Base-by-base conservation (phyloP, 2,797 vertebrate genomes). In the Varecia variegata region DNA sequence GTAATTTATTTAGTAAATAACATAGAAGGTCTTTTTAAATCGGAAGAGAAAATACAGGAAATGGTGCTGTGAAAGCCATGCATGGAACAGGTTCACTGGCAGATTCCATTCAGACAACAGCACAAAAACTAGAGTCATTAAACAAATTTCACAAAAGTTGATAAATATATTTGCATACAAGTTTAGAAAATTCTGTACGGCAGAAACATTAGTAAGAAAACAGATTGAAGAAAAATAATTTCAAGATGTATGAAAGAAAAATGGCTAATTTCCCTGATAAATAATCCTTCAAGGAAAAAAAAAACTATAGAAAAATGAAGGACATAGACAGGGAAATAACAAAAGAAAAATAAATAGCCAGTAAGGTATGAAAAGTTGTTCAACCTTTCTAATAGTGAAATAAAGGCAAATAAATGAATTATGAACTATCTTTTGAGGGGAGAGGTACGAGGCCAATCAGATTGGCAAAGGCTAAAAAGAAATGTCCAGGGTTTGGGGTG, bases 221-320 rank as follows among this genome's bases (percentile, higher is more conserved):
- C 5, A 83, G 35, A 35, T 14, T 81, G 47, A 71, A 35, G 40
- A 89, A 84, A 87, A 89, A n/a, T 60, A 67, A 52, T 92, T 93
- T 54, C 5, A 70, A 62, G 18, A 70, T 90, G 17, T 84, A 17
- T 85, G 32, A 89, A 88, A 92, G 76, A 85, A 88, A 90, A 93
- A 54, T 60, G 15, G 4, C 38, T 86, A 25, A 92, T 90, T 92
- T 94, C 35, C 40, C 62, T 90, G 76, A 68, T 88, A 81, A 65
- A 52, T 52, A 70, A 86, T 43, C 18, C 23, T 76, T 45, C 7
- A 27, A 74, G 18, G 56, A 70, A 91, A 85, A 84, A 83, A 86
- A 95, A 82, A 83, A 32, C 43, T 76, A 10, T n/a, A 68, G 45
- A 76, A 97, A 86, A 92, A 70, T 82, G 68, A 71, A 67, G n/a